Percentiles rank a stretch among this genome's conserved stretches.
phyloP scores from a whole-genome alignment of 2,888 invertebrate species.

The Pollenia angustigena region DNA sequence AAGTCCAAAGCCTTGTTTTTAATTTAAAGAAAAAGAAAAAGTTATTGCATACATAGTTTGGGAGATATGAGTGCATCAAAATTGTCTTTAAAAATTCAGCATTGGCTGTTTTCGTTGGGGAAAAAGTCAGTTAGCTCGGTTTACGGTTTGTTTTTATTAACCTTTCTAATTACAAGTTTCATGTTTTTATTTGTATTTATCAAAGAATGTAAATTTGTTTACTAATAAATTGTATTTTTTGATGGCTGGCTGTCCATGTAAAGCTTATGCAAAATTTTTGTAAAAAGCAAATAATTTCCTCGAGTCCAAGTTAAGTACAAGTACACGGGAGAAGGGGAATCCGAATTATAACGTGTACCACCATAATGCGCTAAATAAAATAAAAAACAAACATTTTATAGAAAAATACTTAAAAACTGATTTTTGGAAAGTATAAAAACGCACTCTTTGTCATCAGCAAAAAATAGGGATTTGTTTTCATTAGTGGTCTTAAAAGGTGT shows the following conservation, averaged over 20 bases:
- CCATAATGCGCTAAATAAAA: slow-evolving; percentile 33
- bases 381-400: neutral
- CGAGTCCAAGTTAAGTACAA: neutral
- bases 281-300: neutral
- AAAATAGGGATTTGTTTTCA: neutral
- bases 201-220: too few relatives aligned
- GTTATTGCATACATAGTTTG: too few relatives aligned
- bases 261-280: neutral
- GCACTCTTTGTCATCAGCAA: slow-evolving; percentile 3
- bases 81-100: too few relatives aligned
- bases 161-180: too few relatives aligned
- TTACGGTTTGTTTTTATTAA: too few relatives aligned
- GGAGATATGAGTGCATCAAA: too few relatives aligned
- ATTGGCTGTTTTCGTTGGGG: too few relatives aligned
- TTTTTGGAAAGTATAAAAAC: neutral
- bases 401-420: neutral
- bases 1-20: too few relatives aligned
- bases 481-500: neutral
- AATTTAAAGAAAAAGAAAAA: too few relatives aligned
- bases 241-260: neutral
- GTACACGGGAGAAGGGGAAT: slow-evolving; percentile 5
- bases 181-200: too few relatives aligned
- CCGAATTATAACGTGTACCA: neutral
- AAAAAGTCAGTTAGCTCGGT: too few relatives aligned
- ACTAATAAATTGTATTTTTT: neutral